Evolutionary conservation across 2,797 vertebrate genomes (phyloP).

Genomic region (Taenioides sp.): DNA sequence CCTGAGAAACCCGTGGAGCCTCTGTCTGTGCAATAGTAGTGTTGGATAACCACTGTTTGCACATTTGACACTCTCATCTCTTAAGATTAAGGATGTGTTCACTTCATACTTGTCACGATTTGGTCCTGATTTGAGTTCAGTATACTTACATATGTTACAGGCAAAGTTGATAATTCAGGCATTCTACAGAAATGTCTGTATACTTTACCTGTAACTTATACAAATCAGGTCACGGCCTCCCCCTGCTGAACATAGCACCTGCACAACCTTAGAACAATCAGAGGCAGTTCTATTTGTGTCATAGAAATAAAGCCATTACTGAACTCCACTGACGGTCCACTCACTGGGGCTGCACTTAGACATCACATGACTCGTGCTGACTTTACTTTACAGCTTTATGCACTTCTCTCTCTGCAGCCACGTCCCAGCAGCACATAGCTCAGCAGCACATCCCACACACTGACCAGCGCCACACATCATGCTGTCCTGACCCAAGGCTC

Average conservation of each 20-base stretch:
- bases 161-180: too few relatives aligned
- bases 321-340: not conserved
- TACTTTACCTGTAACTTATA: too few relatives aligned
- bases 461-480: conserved; percentile 42
- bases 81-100: too few relatives aligned
- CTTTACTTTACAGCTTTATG: conserved; percentile 25
- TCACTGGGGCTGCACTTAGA: not conserved
- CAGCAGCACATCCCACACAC: conserved; percentile 43
- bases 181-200: too few relatives aligned
- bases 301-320: not conserved
- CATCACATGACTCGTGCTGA: conserved; percentile 12
- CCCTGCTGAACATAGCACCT: not conserved
- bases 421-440: conserved; percentile 32
- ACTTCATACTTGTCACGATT: too few relatives aligned
- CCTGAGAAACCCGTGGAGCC: not conserved
- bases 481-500: conserved; percentile 29
- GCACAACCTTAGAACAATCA: not conserved
- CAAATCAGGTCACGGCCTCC: too few relatives aligned
- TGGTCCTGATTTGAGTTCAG: too few relatives aligned
- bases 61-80: not conserved
- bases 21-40: not conserved
- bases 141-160: too few relatives aligned
- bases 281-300: not conserved
- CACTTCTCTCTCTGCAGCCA: conserved; percentile 16
- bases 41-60: not conserved